A percentile compares a stretch with the other conserved stretches of the same genome.
phyloP scores from a whole-genome alignment of 1,140 invertebrate genomes.

The Heliconius melpomene region DNA sequence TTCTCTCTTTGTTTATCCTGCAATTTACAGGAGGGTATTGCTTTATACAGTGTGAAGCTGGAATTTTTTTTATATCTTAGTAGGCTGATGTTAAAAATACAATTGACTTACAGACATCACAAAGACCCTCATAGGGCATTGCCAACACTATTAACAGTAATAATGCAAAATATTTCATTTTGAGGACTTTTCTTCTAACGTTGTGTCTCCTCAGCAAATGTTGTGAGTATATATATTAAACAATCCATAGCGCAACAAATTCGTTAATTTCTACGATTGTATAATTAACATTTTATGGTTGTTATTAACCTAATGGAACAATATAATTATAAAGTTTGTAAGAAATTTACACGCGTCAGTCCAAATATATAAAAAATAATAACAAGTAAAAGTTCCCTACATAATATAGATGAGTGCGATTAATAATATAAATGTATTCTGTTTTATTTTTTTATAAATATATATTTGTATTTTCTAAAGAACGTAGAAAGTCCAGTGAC shows the following conservation, averaged over 20 bases:
- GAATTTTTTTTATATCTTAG: no score
- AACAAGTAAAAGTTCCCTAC: background rate
- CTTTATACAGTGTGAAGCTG: no score
- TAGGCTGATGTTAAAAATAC: background rate
- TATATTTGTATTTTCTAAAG: no score
- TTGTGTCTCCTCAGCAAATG: background rate
- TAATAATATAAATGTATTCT: no score
- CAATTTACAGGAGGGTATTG: no score
- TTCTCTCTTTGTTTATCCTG: no score
- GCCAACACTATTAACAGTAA: background rate
- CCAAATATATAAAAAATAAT: background rate
- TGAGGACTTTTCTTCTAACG: background rate
- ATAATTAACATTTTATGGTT: background rate
- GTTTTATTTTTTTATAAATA: no score
- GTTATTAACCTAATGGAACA: background rate
- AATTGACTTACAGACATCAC: background rate
- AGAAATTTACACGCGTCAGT: background rate
- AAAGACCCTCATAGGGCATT: background rate
- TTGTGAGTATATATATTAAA: background rate
- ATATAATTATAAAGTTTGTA: background rate
- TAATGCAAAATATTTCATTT: conserved; percentile 5
- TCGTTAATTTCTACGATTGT: background rate
- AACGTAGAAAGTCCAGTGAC: no score
- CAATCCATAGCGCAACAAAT: background rate
- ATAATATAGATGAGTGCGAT: no score